phyloP scores from a whole-genome alignment of 2,113 vertebrate genomes.

The Octodon degus region DNA sequence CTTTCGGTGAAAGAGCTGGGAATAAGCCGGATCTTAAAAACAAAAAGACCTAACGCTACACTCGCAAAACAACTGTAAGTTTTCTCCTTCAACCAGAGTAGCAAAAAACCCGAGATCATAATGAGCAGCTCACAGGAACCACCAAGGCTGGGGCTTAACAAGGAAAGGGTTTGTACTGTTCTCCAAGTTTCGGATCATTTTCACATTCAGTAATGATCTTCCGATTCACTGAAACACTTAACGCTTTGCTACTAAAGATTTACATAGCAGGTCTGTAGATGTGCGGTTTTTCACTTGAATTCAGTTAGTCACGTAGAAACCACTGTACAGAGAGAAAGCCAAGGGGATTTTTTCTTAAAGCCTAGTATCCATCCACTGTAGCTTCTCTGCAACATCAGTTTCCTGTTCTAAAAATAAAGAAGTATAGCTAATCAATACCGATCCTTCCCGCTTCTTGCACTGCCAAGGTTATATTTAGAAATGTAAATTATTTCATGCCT shows the following conservation, averaged over 20 bases:
- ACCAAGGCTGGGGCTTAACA: conserved; percentile 2
- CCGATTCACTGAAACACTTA: conserved; percentile 29
- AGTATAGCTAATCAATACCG: not conserved
- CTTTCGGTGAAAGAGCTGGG: not conserved
- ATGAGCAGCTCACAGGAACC: not conserved
- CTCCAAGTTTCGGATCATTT: conserved; percentile 22
- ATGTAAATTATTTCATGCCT: not conserved
- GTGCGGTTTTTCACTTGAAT: conserved; percentile 38
- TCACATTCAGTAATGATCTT: conserved; percentile 44
- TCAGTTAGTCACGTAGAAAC: not conserved
- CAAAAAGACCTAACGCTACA: not conserved
- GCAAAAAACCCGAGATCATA: conserved; percentile 20
- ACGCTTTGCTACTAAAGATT: conserved; percentile 24
- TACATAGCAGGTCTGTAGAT: not conserved
- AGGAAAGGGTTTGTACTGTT: not conserved
- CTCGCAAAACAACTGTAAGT: not conserved
- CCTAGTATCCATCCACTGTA: not conserved
- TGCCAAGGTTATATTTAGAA: not conserved
- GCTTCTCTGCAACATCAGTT: not conserved
- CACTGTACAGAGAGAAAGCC: not conserved
- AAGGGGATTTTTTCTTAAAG: conserved; percentile 15
- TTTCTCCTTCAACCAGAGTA: conserved; percentile 37
- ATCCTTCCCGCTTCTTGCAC: not conserved
- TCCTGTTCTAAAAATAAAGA: conserved; percentile 23
- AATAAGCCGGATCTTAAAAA: not conserved